Evolutionary conservation across 2,888 invertebrate species (phyloP), one percentile per base, ranked within the genome.

Genomic region (Brenthis hecate): DNA sequence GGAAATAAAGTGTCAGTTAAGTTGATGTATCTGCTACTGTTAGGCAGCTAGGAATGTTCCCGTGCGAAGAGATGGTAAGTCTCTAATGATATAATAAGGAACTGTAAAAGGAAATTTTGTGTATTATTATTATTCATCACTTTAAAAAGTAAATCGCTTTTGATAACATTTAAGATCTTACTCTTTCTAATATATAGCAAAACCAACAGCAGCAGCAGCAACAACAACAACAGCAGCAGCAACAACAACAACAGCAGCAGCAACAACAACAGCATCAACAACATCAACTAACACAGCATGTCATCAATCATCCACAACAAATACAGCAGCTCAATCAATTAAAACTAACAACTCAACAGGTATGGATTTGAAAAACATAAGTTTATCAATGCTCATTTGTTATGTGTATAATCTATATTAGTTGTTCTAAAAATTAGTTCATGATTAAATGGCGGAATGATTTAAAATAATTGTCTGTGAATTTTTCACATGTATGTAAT

Each of bases 311-410:
- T 73, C 85, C 84, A 48, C 88, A 79, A 51, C 79, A 78, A 70
- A 72, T 74, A 13, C 81, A 80, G 65, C 76, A 81, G 28, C 75
- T 89, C 56, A 88, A 86, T 71, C 90, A 91, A 76, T 79, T 91
- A 19, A 91, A 91, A 78, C 81, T 91, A 57, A 72, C 89, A 57
- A 76, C 85, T 48, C 90, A 90, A 78, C 87, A 88, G 82, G 92
- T 67, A 3, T 60, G 28, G 47, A 58, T n/a, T 4, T 13, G 13
- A 16, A 56, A 13, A 3, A 19, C 56, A 4, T n/a, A 6, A 57
- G 13, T 13, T 8, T n/a, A 56, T 56, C 54, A 43, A 19, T n/a
- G 14, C 54, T 56, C 14, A 28, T 47, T 11, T 13, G 11, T 43
- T 48, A 28, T 14, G 28, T 47, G 14, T 47, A 5, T 6, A 61